Evolutionary conservation across 2,113 vertebrate species (phyloP), one percentile per base, ranked within the genome.

Genomic region (Axis porcinus): DNA sequence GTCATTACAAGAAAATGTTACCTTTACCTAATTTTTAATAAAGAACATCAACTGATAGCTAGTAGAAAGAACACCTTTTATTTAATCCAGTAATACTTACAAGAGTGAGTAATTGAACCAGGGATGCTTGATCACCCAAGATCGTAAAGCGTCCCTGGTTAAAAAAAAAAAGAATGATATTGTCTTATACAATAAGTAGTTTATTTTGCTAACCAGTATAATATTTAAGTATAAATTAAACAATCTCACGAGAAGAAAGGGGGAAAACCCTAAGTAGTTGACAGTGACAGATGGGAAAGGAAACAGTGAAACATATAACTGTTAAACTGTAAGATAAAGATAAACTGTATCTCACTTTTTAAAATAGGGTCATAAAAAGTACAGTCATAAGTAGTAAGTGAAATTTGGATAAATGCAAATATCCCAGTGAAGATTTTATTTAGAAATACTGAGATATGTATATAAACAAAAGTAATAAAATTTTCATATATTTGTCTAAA

Each of bases 101-200:
- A 99, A 97, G 97, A 99, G 97, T 58, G 96, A 2, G 79, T 98
- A 99, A 76, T 98, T 92, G 97, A 99, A 99, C 99, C 99, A 99
- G 78, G 28, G 10, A 82, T 95, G 97, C 6, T 1, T 1, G 19
- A 0, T 4, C 2, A 98, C 97, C 99, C 99, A 99, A 0, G 0
- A 0, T 67, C 43, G 98, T 86, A 99, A 98, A 76, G 55, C 19
- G 0, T 97, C 12, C 98, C 99, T 99, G 93, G 28, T 97, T 95
- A 54, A 92, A 89, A 98, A 95, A 83, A 86, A 92, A 95, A 62
- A n/a, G 81, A 33, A 58, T 14, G 64, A 93, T 40, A 52, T 6
- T 76, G 16, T 81, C 92, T 96, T 96, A 92, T 19, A 94, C 4
- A 64, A 67, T 33, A 95, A 74, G 27, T 60, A 83, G 57, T 55